Base-by-base conservation (phyloP, 2,797 vertebrate species). In the Leontocebus nigricollis region DNA sequence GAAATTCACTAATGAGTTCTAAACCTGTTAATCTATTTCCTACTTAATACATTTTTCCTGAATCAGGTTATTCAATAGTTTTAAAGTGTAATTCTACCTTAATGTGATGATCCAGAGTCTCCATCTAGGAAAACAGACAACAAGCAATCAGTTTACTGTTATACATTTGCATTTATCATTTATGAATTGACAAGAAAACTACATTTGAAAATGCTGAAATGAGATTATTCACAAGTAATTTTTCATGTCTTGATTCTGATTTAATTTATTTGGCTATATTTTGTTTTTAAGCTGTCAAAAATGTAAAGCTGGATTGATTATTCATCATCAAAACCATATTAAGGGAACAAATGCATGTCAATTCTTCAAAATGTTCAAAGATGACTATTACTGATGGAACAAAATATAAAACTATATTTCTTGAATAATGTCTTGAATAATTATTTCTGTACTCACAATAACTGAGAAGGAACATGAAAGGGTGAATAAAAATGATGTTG, bases 251-350 rank as follows among this genome's bases (percentile, higher is more conserved):
- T 79, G 26, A 59, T 92, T 94, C 7, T 84, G 41, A 91, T 52
- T 97, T 93, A 90, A 94, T 94, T 96, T 39, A 73, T 39, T 89
- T 91, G 72, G 55, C 46, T 83, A 19, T 41, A 91, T 36, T 90
- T 89, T 90, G 33, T 91, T 95, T 92, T 75, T 88, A 93, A 86
- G 79, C 48, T 93, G 59, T 88, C 75, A 96, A 81, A 94, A 88
- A 70, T 67, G 24, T 67, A 89, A 89, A 96, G 93, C 14, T 86
- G 46, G 52, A 92, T 91, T 93, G 83, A 94, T 93, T 92, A 91
- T 48, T 22, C 83, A 96, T 91, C 41, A 52, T 80, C 61, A 94
- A 88, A 93, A 88, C 24, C 12, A 67, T 96, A 93, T 79, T 94
- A 93, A 85, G 27, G 7, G 14, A 88, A 52, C 17, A 75, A 88